Evolutionary conservation across 2,888 invertebrate species (phyloP), one percentile per base, ranked within the genome.

Genomic region (Pristionchus entomophagus): DNA sequence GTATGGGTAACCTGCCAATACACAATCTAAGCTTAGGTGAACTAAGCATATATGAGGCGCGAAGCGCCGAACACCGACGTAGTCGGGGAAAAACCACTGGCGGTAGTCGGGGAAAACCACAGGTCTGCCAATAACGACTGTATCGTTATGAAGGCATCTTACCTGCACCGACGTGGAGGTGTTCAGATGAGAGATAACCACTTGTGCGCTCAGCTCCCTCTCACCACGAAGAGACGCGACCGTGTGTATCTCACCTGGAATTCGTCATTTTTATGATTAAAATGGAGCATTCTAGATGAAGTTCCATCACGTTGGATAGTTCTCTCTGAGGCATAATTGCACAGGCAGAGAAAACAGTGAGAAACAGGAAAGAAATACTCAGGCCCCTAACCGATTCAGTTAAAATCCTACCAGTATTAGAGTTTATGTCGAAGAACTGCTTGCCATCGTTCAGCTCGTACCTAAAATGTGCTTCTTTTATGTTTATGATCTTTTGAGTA

Each of bases 111-210:
- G n/a, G n/a, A n/a, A n/a, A n/a, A n/a, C n/a, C n/a, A n/a, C n/a
- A n/a, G n/a, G n/a, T n/a, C n/a, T n/a, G n/a, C n/a, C n/a, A n/a
- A n/a, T n/a, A n/a, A n/a, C n/a, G n/a, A n/a, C n/a, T n/a, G n/a
- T n/a, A n/a, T n/a, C n/a, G n/a, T n/a, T n/a, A 62, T 73, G n/a
- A 14, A 38, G 19, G 22, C 8, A 5, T n/a, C 41, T 0, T n/a
- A 84, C 69, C 49, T 73, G 51, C 8, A 51, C 53, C 29, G 84
- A 84, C 6, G 84, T 51, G 10, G 84, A 84, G 22, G 69, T 73
- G 38, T 84, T 84, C 19, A 84, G 38, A 51, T 84, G 84, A 5
- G 84, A 84, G 2, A 73, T 26, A 10, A 84, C 38, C 0, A 84
- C 73, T n/a, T 29, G 17, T 35, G 73, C 49, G 0, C 17, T 1